These are phyloP conservation scores for Ophioninae sp. DNA, from an alignment of 2,888 invertebrate species.

Conservation along the genomic window DNA sequence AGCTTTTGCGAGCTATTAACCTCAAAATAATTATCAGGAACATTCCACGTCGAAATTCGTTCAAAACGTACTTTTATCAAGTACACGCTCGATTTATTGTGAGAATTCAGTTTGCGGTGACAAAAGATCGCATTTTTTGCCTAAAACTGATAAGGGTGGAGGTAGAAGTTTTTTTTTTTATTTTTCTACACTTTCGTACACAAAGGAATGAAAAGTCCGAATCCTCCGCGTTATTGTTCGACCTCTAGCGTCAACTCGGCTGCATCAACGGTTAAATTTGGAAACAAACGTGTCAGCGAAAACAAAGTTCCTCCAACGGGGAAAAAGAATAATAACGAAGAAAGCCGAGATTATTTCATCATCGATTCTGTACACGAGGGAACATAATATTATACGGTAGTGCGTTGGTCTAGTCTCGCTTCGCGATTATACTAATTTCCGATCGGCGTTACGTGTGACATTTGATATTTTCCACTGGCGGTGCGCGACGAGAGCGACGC, in stretches of 20 bases:
- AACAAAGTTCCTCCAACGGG: background rate
- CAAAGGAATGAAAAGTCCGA: too few species aligned
- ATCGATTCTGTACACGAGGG: conserved; percentile 21
- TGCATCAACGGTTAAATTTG: background rate
- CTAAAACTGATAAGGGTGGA: too few species aligned
- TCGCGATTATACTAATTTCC: conserved; percentile 57
- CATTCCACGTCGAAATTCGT: too few species aligned
- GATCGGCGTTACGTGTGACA: conserved; percentile 52
- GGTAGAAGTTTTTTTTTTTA: too few species aligned
- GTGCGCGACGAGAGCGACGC: background rate
- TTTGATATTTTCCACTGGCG: conserved; percentile 44
- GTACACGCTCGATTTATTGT: too few species aligned
- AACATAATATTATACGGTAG: conserved; percentile 38
- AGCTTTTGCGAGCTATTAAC: too few species aligned
- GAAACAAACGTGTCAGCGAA: background rate
- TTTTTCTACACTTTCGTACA: too few species aligned
- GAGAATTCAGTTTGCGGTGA: too few species aligned
- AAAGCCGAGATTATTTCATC: conserved; percentile 23
- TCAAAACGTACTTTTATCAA: too few species aligned
- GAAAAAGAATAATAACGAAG: conserved; percentile 7
- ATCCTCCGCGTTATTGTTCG: background rate
- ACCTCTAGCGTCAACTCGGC: background rate
- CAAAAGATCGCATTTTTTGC: too few species aligned
- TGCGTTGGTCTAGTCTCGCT: conserved; percentile 34
- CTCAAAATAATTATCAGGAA: too few species aligned